A percentile compares a stretch with the other conserved stretches of the same genome.
phyloP scores from a whole-genome alignment of 1,140 invertebrate genomes.

The Drosophila repletoides region DNA sequence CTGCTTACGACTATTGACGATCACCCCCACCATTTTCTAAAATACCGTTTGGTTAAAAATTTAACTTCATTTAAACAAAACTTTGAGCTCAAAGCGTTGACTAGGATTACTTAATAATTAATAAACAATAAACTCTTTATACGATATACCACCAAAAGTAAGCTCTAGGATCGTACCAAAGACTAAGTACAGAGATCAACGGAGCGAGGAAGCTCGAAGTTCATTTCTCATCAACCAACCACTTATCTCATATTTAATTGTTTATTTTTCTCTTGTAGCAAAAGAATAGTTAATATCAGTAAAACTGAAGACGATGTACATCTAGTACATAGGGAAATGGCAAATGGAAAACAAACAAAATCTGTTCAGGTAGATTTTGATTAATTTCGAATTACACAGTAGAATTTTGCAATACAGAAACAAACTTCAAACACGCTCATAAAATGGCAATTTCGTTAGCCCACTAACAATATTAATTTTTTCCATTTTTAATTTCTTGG shows the following conservation, averaged over 20 bases:
- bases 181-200: constrained; percentile 43
- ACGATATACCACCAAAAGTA: too few relatives aligned
- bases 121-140: too few relatives aligned
- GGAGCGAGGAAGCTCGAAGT: constrained; percentile 3
- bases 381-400: constrained; percentile 61
- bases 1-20: too few relatives aligned
- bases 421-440: constrained; percentile 26
- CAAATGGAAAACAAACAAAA: constrained; percentile 87
- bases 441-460: constrained; percentile 55
- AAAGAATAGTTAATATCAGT: constrained; percentile 88
- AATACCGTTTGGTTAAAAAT: too few relatives aligned
- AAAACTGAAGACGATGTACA: constrained; percentile 88
- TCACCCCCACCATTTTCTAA: too few relatives aligned
- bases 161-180: constrained; percentile 19
- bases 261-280: constrained; percentile 84
- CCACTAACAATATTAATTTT: constrained; percentile 55
- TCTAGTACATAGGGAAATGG: constrained; percentile 86
- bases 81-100: too few relatives aligned
- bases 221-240: constrained; percentile 41
- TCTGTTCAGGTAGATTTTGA: constrained; percentile 85
- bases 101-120: too few relatives aligned
- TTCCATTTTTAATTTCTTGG: constrained; percentile 54
- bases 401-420: constrained; percentile 44
- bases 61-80: too few relatives aligned
- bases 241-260: constrained; percentile 70